These are phyloP conservation scores for Catajapyx aquilonaris DNA, from an alignment of 1,140 invertebrate species.

Conservation along the genomic window DNA sequence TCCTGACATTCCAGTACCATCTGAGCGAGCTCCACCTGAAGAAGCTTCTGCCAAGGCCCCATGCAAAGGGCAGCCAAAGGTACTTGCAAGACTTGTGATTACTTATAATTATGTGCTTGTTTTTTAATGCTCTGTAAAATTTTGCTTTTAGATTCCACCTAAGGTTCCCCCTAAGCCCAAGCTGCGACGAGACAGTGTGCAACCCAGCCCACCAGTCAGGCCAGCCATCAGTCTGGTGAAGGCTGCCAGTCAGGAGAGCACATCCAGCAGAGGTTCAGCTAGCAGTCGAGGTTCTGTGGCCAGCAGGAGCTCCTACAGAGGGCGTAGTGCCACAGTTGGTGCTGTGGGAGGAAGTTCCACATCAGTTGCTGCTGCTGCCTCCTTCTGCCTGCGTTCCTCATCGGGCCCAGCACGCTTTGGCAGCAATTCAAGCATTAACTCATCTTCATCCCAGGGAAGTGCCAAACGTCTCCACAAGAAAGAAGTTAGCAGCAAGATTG, in stretches of 20 bases:
- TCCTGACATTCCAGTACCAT: slow-evolving; percentile 21
- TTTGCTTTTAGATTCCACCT: slow-evolving; percentile 5
- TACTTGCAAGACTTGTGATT: too few species aligned
- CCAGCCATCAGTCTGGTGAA: slow-evolving; percentile 9
- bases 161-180: slow-evolving; percentile 11
- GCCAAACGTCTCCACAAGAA: slow-evolving; percentile 22
- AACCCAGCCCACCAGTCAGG: slow-evolving; percentile 6
- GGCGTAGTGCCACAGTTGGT: neutral
- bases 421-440: slow-evolving; percentile 37
- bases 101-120: too few species aligned
- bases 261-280: slow-evolving; percentile 9
- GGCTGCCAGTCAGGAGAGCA: slow-evolving; percentile 6
- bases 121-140: too few species aligned
- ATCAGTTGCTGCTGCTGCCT: neutral
- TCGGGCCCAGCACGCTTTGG: slow-evolving; percentile 15
- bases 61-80: slow-evolving; percentile 1
- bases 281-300: neutral
- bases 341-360: neutral
- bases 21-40: slow-evolving; percentile 12
- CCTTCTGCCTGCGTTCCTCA: neutral
- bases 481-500: slow-evolving; percentile 66
- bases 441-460: slow-evolving; percentile 13
- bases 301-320: neutral
- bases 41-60: slow-evolving; percentile 11
- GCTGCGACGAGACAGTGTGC: slow-evolving; percentile 10